Evolutionary conservation across 2,113 vertebrate genomes (phyloP), one percentile per base, ranked within the genome.

Genomic region (Periophthalmodon schlosseri): DNA sequence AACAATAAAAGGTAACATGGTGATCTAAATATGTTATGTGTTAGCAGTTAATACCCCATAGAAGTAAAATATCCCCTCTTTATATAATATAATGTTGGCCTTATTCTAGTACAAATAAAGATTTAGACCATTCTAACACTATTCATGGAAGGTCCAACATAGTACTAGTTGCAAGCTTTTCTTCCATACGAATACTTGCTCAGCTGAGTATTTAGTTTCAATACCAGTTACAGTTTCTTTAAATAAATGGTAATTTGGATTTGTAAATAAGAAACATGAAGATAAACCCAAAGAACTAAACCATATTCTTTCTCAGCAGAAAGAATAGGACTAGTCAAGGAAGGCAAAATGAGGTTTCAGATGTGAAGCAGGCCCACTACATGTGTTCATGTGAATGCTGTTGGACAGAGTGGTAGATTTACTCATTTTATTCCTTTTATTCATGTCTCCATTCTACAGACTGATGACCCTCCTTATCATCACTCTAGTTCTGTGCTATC

Each of bases 391-490:
- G 39, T 11, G 20, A 85, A 65, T 87, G 76, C 69, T n/a, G 58
- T 83, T 74, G n/a, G 54, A 14, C 28, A 16, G 14, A 7, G 28
- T 77, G 84, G 86, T 77, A 86, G 76, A 90, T 89, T 80, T 87
- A 83, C 9, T 39, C 9, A 39, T 39, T 39, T 39, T 39, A 39
- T 81, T 87, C 83, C 84, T 88, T 87, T 91, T 84, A 89, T 90
- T 82, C 83, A 77, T 58, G 56, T 14, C 82, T 84, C 64, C 74
- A 75, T 84, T 86, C 85, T 88, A 81, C 68, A 83, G 80, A 84
- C 79, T 85, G 89, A 84, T 80, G 84, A 88, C 89, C 88, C 73
- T 88, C 87, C 84, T 90, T 86, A 89, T 81, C 83, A 87, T 89
- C 81, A 82, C 77, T 85, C 82, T 73, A 68, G 76, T 72, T 84